Conservation (phyloP, 2,113 vertebrate genomes). For the Sarotherodon lohbergeri region DNA sequence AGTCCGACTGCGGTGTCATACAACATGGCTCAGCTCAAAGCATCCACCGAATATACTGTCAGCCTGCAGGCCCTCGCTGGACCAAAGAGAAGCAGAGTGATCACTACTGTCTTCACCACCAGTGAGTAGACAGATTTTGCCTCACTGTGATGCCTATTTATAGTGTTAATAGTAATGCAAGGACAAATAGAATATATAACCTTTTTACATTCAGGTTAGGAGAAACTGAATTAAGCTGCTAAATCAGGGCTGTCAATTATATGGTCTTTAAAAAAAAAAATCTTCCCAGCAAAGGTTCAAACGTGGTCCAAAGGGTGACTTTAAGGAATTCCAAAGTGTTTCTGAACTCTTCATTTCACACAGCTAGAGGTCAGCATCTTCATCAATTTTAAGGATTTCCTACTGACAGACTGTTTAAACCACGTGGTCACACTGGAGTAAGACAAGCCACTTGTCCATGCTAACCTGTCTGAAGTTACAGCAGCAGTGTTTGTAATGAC, state of each 20-base stretch:
- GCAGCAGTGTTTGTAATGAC: neutral
- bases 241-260: neutral
- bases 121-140: conserved; percentile 72
- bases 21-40: conserved; percentile 81
- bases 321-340: neutral
- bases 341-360: neutral
- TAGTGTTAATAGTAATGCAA: neutral
- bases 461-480: neutral
- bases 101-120: conserved; percentile 83
- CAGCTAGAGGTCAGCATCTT: neutral
- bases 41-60: conserved; percentile 83
- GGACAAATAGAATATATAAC: neutral
- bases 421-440: neutral
- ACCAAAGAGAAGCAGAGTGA: conserved; percentile 79
- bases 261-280: neutral
- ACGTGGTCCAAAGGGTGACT: neutral
- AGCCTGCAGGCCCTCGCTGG: conserved; percentile 83
- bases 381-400: neutral
- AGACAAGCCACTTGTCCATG: neutral
- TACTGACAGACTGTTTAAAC: neutral
- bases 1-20: conserved; percentile 84
- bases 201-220: neutral
- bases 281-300: neutral
- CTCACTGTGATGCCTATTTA: neutral
- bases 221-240: neutral